phyloP scores from a whole-genome alignment of 1,140 invertebrate species.

The Ostrea edulis region DNA sequence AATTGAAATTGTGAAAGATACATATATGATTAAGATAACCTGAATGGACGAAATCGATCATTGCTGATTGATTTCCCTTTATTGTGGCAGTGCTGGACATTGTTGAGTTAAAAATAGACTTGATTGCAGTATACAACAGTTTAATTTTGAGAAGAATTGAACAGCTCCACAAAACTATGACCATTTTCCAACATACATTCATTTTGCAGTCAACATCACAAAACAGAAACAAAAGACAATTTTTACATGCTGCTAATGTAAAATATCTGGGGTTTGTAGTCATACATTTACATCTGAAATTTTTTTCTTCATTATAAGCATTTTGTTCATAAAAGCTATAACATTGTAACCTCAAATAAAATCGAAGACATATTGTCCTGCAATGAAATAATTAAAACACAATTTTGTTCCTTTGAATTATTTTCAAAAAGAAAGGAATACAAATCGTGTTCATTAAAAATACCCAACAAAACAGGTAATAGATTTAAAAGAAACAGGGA shows the following conservation, averaged over 20 bases:
- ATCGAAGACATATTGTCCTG: too few species aligned
- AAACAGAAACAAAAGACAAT: neutral
- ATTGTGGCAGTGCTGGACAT: too few species aligned
- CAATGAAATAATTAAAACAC: too few species aligned
- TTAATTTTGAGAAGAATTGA: neutral
- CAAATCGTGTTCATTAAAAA: too few species aligned
- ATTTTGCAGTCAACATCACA: neutral
- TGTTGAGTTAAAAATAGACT: too few species aligned
- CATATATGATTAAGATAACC: neutral
- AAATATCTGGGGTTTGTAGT: too few species aligned
- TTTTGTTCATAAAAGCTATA: neutral
- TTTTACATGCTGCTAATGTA: too few species aligned
- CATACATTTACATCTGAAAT: too few species aligned
- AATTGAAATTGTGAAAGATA: neutral
- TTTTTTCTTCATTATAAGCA: neutral
- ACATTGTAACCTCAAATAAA: neutral
- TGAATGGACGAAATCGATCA: neutral
- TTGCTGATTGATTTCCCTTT: neutral
- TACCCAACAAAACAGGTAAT: too few species aligned
- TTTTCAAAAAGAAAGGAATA: too few species aligned
- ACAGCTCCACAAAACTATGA: neutral
- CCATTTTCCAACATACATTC: neutral
- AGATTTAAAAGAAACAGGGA: too few species aligned
- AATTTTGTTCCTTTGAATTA: too few species aligned
- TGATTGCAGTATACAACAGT: neutral